These are phyloP conservation scores for Poicephalus meyeri DNA, from an alignment of 2,113 vertebrate species.

Conservation along the genomic window DNA sequence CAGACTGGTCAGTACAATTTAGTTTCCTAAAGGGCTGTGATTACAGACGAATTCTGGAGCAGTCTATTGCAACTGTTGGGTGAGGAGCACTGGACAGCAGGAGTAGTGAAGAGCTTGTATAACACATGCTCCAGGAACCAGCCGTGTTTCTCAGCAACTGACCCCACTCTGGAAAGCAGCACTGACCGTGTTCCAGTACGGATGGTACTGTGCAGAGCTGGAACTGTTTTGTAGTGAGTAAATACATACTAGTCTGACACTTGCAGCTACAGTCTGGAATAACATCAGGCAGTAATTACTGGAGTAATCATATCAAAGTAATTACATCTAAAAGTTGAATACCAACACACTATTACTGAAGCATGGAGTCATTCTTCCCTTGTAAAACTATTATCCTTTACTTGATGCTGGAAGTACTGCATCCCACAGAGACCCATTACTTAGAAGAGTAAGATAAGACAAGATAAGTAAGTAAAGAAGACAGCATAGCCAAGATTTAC, in stretches of 20 bases:
- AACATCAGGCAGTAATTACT: not conserved
- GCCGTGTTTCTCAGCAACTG: accelerated
- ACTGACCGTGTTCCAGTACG: too few species aligned
- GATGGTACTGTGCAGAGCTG: not conserved
- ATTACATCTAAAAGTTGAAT: not conserved
- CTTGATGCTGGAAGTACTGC: not conserved
- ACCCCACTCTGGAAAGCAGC: not conserved
- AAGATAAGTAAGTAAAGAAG: not conserved
- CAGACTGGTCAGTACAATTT: not conserved
- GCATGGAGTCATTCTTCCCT: not conserved
- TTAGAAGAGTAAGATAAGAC: not conserved
- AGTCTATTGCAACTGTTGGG: accelerated
- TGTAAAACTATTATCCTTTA: not conserved
- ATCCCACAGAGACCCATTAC: not conserved
- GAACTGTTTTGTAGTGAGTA: not conserved
- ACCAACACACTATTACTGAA: not conserved
- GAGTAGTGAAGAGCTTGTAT: accelerated
- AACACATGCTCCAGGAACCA: not conserved
- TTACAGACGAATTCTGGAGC: not conserved
- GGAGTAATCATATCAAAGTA: not conserved
- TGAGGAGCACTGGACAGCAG: not conserved
- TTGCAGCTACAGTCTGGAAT: not conserved
- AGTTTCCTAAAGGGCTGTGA: not conserved
- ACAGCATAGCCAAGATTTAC: not conserved
- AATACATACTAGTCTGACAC: not conserved